These are phyloP conservation scores for Hyla sarda DNA, from an alignment of 2,113 vertebrate species.

Conservation along the genomic window DNA sequence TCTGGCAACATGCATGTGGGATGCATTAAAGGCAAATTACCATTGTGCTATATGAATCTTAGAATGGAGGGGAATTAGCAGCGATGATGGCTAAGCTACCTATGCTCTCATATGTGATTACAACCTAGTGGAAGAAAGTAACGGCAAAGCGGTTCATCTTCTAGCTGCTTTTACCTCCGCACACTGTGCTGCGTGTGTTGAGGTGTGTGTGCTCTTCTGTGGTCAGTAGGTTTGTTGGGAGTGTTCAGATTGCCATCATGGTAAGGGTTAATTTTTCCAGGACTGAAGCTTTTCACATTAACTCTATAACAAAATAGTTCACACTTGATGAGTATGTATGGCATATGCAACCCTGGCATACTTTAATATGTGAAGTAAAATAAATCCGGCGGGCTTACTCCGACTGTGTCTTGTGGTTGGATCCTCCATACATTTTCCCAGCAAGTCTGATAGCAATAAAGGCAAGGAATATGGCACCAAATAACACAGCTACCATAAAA, in stretches of 20 bases:
- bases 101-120: not conserved
- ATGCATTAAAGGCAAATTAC: conserved; percentile 21
- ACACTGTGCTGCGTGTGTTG: conserved; percentile 73
- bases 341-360: conserved; percentile 59
- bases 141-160: conserved; percentile 20
- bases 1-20: not conserved
- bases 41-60: not conserved
- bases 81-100: conserved; percentile 47
- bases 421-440: conserved; percentile 81
- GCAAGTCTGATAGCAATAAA: conserved; percentile 76
- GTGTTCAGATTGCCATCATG: conserved; percentile 74
- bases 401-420: conserved; percentile 76
- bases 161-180: conserved; percentile 73
- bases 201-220: conserved; percentile 69
- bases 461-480: conserved; percentile 77
- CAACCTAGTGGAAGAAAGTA: conserved; percentile 54
- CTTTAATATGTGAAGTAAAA: conserved; percentile 43
- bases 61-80: conserved; percentile 18
- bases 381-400: conserved; percentile 75
- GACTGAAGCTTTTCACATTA: conserved; percentile 72
- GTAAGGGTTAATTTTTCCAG: conserved; percentile 81
- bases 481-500: conserved; percentile 70
- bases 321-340: conserved; percentile 61
- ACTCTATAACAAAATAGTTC: conserved; percentile 77
- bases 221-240: conserved; percentile 71